phyloP scores from a whole-genome alignment of 37 sponge, comb jelly and placozoan genomes.

The Hormiphora californensis region DNA sequence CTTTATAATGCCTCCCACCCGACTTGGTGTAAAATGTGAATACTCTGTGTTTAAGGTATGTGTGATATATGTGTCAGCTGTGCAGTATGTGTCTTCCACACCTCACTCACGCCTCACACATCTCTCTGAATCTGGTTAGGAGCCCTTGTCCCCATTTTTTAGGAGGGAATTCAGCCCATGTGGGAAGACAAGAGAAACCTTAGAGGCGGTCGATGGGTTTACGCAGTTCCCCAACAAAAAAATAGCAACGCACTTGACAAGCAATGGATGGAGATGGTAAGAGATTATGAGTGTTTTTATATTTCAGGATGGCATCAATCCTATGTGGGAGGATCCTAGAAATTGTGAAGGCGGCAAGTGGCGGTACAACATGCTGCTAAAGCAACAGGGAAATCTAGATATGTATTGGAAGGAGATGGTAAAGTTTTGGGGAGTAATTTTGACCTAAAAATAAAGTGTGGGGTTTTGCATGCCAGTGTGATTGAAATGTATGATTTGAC shows the following conservation, averaged over 20 bases:
- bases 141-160: background rate
- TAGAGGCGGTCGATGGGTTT: conserved; percentile 51
- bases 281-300: background rate
- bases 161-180: conserved; percentile 56
- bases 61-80: no score
- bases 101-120: background rate
- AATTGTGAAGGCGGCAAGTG: conserved; percentile 54
- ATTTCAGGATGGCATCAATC: conserved; percentile 53
- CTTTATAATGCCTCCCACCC: conserved; percentile 44
- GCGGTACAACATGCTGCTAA: conserved; percentile 48
- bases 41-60: conserved; percentile 53
- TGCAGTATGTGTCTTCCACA: background rate
- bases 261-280: conserved; percentile 55
- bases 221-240: conserved; percentile 49
- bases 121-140: no score
- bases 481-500: background rate
- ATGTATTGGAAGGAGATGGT: conserved; percentile 52
- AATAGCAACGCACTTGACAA: conserved; percentile 19
- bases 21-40: conserved; percentile 38
- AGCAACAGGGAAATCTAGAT: conserved; percentile 54
- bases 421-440: background rate
- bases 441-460: background rate
- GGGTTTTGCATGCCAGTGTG: background rate
- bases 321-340: conserved; percentile 45
- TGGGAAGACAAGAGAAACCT: conserved; percentile 49